Percentiles rank a stretch among this genome's conserved stretches.
These are phyloP conservation scores for Gallinago stenura DNA, from an alignment of 2,797 vertebrate genomes.

Conservation along the genomic window DNA sequence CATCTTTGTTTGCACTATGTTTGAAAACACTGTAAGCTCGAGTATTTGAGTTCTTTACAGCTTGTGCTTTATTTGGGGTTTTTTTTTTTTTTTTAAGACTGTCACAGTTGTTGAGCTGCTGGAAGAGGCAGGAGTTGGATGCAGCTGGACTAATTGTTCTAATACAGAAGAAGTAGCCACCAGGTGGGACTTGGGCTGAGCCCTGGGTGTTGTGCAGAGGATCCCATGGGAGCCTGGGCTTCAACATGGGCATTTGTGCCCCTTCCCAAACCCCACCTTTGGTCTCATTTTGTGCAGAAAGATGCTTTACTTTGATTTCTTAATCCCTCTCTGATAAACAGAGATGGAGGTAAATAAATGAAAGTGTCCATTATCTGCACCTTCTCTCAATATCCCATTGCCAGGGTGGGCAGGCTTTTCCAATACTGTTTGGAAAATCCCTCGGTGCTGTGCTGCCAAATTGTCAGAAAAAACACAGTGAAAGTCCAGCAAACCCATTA, in stretches of 20 bases:
- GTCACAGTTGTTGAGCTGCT: background rate
- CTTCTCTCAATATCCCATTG: background rate
- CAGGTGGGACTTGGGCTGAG: background rate
- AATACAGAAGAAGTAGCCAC: background rate
- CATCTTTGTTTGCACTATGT: rapidly evolving
- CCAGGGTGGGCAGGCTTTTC: background rate
- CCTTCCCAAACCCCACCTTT: background rate
- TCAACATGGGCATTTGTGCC: rapidly evolving
- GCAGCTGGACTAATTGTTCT: background rate
- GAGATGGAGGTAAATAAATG: background rate
- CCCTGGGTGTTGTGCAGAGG: rapidly evolving
- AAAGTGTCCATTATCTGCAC: background rate
- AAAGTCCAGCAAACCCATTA: background rate
- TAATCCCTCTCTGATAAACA: background rate
- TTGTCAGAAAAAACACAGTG: background rate
- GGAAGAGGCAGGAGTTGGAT: background rate
- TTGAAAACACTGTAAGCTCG: background rate
- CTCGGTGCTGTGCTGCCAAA: background rate
- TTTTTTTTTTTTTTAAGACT: background rate
- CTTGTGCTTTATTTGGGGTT: background rate
- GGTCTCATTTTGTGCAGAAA: background rate
- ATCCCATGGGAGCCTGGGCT: rapidly evolving
- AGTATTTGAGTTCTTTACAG: background rate
- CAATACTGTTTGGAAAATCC: background rate
- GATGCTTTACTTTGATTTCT: background rate